Evolutionary conservation across 2,888 invertebrate genomes (phyloP), one percentile per base, ranked within the genome.

Genomic region (Augiades crinisus): DNA sequence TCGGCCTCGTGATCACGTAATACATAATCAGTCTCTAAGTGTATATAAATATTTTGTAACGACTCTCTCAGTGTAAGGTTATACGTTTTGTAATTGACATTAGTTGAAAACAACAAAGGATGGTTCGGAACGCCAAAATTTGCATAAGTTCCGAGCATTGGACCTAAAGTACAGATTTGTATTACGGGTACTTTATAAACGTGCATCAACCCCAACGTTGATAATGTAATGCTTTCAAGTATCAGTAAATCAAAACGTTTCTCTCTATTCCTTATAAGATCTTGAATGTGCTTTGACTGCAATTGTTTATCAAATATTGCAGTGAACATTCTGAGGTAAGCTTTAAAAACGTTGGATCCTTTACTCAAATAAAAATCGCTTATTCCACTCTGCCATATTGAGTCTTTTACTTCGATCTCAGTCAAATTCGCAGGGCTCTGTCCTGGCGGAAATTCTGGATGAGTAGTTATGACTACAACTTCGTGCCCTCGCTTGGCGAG

Each of bases 401-500:
- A 10, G 0, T 43, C 43, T 6, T 31, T 8, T 2, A 30, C 6
- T 8, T 43, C 10, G n/a, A 43, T 43, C 19, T 43, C 27, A 2
- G 43, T 43, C 3, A 30, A 4, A 13, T 43, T 43, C 1, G 30
- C 17, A 1, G 43, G 43, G 3, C 30, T 1, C 7, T 24, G 0
- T 43, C 19, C 30, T 7, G 30, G 19, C 12, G 30, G 30, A 12
- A 43, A 19, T 3, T 1, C 30, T 1, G 43, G 43, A 16, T 43
- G 30, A 5, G 43, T 30, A 7, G 43, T 43, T 1, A 31, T 12
- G 1, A 31, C 43, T 1, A 43, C 43, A 4, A 43, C 17, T 6
- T 43, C 43, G 4, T 43, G 43, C 2, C 43, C 43, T 1, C 43
- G 43, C 19, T 12, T 14, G 12, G 12, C 43, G 5, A 43, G 30